Evolutionary conservation across 2,113 vertebrate species (phyloP).

Genomic region (Vombatus ursinus): DNA sequence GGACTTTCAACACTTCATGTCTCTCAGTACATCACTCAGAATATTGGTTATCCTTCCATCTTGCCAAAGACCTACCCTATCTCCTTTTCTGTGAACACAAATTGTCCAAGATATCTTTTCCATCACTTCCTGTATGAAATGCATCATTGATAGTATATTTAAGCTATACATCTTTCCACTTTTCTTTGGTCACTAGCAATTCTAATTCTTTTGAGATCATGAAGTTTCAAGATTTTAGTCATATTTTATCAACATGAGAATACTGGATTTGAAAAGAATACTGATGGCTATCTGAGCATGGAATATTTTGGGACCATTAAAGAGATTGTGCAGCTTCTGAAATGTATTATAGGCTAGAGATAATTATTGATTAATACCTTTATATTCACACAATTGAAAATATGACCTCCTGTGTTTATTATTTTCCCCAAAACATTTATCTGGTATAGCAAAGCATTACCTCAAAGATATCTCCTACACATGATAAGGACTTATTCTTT

Average conservation of each 20-base stretch:
- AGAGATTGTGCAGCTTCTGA: too few relatives aligned
- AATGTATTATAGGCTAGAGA: too few relatives aligned
- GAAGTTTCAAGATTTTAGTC: background rate
- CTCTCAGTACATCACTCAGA: background rate
- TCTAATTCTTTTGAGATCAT: background rate
- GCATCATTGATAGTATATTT: too few relatives aligned
- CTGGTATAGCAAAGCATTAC: too few relatives aligned
- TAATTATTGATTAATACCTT: too few relatives aligned
- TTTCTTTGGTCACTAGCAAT: background rate
- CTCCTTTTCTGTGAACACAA: background rate
- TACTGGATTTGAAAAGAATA: background rate
- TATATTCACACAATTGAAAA: too few relatives aligned
- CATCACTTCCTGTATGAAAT: background rate
- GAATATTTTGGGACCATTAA: too few relatives aligned
- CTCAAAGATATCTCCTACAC: too few relatives aligned
- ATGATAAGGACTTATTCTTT: too few relatives aligned
- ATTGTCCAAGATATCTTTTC: background rate
- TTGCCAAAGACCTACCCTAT: background rate
- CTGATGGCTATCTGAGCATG: background rate
- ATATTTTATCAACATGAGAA: background rate
- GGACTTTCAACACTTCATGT: background rate
- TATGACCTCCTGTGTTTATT: too few relatives aligned
- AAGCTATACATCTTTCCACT: background rate
- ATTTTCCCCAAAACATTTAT: too few relatives aligned
- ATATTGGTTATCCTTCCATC: background rate